Evolutionary conservation across 2,888 invertebrate species (phyloP), one percentile per base, ranked within the genome.

Genomic region (Cremastobaeus sp.): DNA sequence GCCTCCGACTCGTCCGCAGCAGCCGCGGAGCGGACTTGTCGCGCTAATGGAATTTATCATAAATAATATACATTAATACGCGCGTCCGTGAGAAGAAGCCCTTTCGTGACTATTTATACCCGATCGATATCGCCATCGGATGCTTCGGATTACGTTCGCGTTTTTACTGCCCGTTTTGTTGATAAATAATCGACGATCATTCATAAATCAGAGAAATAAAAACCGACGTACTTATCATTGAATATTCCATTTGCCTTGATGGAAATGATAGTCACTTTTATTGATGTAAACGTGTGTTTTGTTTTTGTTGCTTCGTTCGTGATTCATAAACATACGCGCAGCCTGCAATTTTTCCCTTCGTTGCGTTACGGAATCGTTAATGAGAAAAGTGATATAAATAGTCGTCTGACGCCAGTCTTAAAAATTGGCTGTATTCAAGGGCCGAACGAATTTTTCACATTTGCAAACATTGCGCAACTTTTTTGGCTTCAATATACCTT

Each of bases 41-140:
- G 50, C 52, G 62, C 70, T 68, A 71, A 75, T 75, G 75, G 62
- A 75, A 66, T 66, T 70, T 66, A 60, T 71, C 62, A 62, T 69
- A 74, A 74, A 55, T 65, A 71, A 62, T 64, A 66, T 48, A 37
- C 57, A 73, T 73, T 55, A 73, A 66, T 66, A 66, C 60, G 41
- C 47, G 54, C 72, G 60, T 60, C 72, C 72, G 72, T 66, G 66
- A 66, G 72, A 72, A 72, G 32, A 30, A 66, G 48, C 55, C 28
- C 48, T 66, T 66, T 62, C 55, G 37, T 18, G 60, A 60, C 60
- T 66, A 72, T 72, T 72, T 72, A 66, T 72, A 66, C 37, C 32
- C 55, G 72, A 72, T 72, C 55, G 70, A 47, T 70, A 70, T 70
- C 62, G 43, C 62, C 55, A 62, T 62, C 62, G 41, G 17, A 34